Percentiles rank a stretch among this genome's conserved stretches.
phyloP scores from a whole-genome alignment of 1,140 invertebrate genomes.

The Atta texana region DNA sequence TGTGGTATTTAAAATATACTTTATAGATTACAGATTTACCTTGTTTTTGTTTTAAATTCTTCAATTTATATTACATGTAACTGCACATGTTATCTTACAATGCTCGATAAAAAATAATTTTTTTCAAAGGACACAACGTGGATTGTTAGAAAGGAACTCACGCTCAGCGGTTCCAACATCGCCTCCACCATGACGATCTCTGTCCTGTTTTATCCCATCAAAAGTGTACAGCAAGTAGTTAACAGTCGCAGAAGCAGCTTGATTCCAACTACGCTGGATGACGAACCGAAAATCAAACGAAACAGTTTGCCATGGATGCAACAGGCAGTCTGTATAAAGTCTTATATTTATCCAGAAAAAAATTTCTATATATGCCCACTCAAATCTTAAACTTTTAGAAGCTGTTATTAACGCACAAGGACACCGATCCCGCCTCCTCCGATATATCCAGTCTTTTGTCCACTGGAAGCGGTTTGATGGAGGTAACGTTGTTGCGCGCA shows the following conservation, averaged over 20 bases:
- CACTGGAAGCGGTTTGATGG: slow-evolving; percentile 84
- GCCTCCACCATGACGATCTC: slow-evolving; percentile 86
- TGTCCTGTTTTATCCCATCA: slow-evolving; percentile 86
- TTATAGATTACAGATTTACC: neutral
- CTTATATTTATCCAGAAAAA: slow-evolving; percentile 3
- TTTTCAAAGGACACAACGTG: slow-evolving; percentile 75
- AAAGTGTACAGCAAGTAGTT: slow-evolving; percentile 77
- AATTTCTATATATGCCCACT: neutral
- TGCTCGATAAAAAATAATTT: slow-evolving; percentile 5
- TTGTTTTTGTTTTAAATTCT: neutral
- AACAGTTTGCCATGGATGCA: slow-evolving; percentile 85
- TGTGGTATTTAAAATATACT: neutral
- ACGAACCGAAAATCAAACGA: slow-evolving; percentile 79
- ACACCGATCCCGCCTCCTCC: slow-evolving; percentile 78
- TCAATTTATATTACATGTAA: neutral
- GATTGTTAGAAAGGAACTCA: slow-evolving; percentile 79
- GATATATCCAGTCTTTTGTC: slow-evolving; percentile 83
- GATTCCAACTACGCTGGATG: slow-evolving; percentile 68
- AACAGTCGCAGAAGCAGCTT: slow-evolving; percentile 77
- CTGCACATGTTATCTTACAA: neutral
- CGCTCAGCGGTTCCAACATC: slow-evolving; percentile 78
- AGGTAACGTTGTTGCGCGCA: slow-evolving; percentile 83
- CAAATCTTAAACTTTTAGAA: slow-evolving; percentile 75
- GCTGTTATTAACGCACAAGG: slow-evolving; percentile 80
- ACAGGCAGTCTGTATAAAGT: slow-evolving; percentile 80